Base-by-base conservation (phyloP, 1,140 invertebrate genomes). In the Lepidurus arcticus region DNA sequence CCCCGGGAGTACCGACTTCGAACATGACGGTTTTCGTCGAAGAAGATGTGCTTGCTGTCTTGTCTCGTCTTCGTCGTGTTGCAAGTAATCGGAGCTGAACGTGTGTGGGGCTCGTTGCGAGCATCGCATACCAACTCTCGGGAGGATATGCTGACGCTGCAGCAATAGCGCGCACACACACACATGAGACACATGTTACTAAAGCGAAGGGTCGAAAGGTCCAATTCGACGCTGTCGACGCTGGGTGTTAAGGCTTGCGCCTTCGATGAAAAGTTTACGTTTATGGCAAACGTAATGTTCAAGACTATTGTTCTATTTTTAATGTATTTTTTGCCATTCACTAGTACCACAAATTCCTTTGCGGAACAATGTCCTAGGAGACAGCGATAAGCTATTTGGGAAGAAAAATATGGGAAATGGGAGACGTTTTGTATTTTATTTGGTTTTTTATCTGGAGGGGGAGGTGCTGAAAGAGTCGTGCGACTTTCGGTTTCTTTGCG, bases 101-200 rank as follows among this genome's bases (percentile, higher is more conserved):
- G 53, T 65, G 53, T 65, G 53, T 65, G 53, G 53, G 53, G 21
- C 16, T 21, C 21, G 53, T 65, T 65, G 53, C 53, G 16, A 13
- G 53, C 53, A 21, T 65, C 53, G 53, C 53, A 65, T 65, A 65
- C 53, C 53, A 65, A 65, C 53, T 65, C 53, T 13, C 53, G 53
- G 53, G 53, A 65, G 53, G 53, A 65, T 21, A 65, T 65, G 53
- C 53, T 65, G 53, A 65, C 53, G 53, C 53, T 0, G 16, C 21
- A 21, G 21, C 53, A 65, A n/a, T n/a, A 65, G 16, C 16, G 16
- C 16, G 53, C 53, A 13, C 6, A n/a, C 53, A n/a, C 53, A 16
- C 53, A 7, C 53, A 26, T 26, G 34, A 34, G 34, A 34, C 34
- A 34, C 34, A 4, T 34, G 34, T 34, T 34, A 34, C 34, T 34